These are phyloP conservation scores for Salvelinus fontinalis DNA, from an alignment of 2,113 vertebrate genomes.

Conservation along the genomic window DNA sequence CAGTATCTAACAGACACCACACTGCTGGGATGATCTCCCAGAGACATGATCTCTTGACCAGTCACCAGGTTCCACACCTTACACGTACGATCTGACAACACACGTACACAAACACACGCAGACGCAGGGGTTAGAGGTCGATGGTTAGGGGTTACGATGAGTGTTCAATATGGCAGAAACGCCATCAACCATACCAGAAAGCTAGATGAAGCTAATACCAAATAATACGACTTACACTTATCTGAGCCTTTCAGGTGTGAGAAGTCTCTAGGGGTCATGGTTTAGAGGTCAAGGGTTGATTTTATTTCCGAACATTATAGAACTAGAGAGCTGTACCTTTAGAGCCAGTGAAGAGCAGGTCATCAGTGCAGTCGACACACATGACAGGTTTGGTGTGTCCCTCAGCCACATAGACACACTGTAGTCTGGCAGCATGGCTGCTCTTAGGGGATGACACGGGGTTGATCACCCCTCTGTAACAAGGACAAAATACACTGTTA, in stretches of 20 bases:
- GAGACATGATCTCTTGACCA: constrained; percentile 98
- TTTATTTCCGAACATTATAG: not conserved
- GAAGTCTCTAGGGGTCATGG: no score
- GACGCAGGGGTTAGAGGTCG: not conserved
- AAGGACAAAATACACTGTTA: constrained; percentile 6
- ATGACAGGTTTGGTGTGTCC: constrained; percentile 94
- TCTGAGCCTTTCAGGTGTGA: no score
- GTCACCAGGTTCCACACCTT: constrained; percentile 99
- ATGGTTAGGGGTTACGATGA: no score
- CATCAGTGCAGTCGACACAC: constrained; percentile 92
- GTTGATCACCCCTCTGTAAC: constrained; percentile 87
- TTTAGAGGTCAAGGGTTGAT: no score
- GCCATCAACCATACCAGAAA: not conserved
- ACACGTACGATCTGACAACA: constrained; percentile 87
- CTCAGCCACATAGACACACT: constrained; percentile 88
- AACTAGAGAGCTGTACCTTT: constrained; percentile 78
- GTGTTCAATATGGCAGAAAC: not conserved
- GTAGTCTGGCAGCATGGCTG: constrained; percentile 71
- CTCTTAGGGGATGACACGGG: constrained; percentile 78
- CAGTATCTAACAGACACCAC: constrained; percentile 89
- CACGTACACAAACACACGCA: constrained; percentile 15
- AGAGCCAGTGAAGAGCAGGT: constrained; percentile 96
- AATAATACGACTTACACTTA: no score
- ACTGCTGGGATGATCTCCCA: constrained; percentile 83
- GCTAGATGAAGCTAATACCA: not conserved